These are phyloP conservation scores for Lamprologus sp. DNA, from an alignment of 2,113 vertebrate species.

Conservation along the genomic window DNA sequence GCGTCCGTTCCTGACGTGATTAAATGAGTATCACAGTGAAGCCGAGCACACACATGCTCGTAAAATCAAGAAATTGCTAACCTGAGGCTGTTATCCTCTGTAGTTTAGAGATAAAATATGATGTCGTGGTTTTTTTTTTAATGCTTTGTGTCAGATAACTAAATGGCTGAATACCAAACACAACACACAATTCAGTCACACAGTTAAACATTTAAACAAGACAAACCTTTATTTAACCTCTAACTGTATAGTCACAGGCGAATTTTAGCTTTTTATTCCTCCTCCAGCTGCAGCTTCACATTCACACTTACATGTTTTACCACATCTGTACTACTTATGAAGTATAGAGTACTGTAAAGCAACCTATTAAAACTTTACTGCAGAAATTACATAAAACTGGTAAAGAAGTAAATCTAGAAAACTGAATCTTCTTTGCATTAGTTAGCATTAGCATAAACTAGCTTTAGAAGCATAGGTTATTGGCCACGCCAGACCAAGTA, in stretches of 20 bases:
- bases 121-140: fast-evolving
- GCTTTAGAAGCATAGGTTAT: fast-evolving
- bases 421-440: neutral
- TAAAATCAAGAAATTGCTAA: neutral
- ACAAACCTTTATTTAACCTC: neutral
- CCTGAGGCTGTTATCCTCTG: neutral
- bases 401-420: neutral
- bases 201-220: neutral
- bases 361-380: neutral
- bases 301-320: neutral
- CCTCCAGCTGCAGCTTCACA: neutral
- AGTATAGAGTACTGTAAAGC: neutral
- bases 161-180: neutral
- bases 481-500: fast-evolving
- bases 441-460: neutral
- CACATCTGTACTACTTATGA: neutral
- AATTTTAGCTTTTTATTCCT: neutral
- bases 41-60: neutral
- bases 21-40: neutral
- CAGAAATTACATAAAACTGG: neutral
- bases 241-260: fast-evolving
- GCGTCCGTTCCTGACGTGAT: neutral
- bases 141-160: neutral
- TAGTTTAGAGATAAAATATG: neutral
- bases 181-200: neutral